Evolutionary conservation across 2,113 vertebrate species (phyloP).

Genomic region (Synodontis membranacea): DNA sequence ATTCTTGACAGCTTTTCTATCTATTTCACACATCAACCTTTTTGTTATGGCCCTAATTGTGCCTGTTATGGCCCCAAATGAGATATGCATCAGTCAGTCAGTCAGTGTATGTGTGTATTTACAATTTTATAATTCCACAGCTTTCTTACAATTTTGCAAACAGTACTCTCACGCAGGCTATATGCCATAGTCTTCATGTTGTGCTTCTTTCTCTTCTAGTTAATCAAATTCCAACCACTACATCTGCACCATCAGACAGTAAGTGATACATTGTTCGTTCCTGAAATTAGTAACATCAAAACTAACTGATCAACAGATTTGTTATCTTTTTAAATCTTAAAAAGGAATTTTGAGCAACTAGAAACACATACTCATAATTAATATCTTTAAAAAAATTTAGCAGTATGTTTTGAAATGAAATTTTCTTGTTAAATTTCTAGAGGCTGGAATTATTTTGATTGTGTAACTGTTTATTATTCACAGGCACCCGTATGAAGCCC

Average conservation of each 20-base stretch:
- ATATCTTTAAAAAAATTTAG: background rate
- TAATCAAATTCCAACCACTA: background rate
- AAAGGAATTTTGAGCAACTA: background rate
- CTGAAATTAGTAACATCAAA: background rate
- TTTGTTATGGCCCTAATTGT: background rate
- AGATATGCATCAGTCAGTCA: background rate
- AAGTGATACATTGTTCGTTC: background rate
- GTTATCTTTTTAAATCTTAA: background rate
- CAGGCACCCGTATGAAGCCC: background rate
- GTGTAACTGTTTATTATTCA: background rate
- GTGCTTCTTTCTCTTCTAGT: background rate
- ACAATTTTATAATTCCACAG: background rate
- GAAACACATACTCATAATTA: too few relatives aligned
- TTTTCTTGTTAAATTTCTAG: background rate
- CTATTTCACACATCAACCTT: background rate
- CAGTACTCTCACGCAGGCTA: background rate
- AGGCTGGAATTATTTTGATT: background rate
- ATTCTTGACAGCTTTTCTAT: background rate
- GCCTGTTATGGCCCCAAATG: too few relatives aligned
- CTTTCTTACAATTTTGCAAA: background rate
- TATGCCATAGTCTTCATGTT: background rate
- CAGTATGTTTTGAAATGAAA: background rate
- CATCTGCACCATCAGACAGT: background rate
- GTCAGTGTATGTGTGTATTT: background rate
- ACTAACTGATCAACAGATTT: too few relatives aligned